phyloP scores from a whole-genome alignment of 2,113 vertebrate genomes.

The Protomyctophum bolini region DNA sequence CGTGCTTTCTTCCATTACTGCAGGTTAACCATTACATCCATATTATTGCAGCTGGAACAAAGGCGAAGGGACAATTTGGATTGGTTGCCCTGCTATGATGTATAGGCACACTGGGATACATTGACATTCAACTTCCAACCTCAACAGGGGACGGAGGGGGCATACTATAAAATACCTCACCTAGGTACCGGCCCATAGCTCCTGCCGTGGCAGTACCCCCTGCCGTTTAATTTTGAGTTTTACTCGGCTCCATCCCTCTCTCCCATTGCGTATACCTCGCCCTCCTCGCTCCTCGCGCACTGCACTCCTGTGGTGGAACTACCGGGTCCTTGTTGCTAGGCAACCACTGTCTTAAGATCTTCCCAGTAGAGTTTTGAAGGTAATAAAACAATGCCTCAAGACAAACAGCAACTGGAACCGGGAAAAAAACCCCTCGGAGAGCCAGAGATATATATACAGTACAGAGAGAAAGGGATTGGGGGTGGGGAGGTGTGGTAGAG shows the following conservation, averaged over 20 bases:
- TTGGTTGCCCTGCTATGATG: too few relatives aligned
- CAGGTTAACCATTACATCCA: too few relatives aligned
- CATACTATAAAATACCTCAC: slow-evolving; percentile 36
- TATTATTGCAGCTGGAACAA: too few relatives aligned
- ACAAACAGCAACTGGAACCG: slow-evolving; percentile 77
- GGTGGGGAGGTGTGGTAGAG: slow-evolving; percentile 13
- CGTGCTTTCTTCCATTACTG: too few relatives aligned
- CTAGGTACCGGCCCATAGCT: slow-evolving; percentile 45
- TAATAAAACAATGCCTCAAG: slow-evolving; percentile 85
- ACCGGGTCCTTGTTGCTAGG: slow-evolving; percentile 80
- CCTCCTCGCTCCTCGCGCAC: slow-evolving; percentile 34
- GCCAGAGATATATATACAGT: slow-evolving; percentile 1
- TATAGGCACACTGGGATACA: too few relatives aligned
- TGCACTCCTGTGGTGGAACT: slow-evolving; percentile 74
- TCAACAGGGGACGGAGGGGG: slow-evolving; percentile 47
- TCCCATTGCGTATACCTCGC: background rate
- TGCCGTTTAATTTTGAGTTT: slow-evolving; percentile 5
- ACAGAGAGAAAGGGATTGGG: background rate
- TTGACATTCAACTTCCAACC: background rate
- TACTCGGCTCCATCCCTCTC: background rate
- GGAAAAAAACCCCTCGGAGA: slow-evolving; percentile 55
- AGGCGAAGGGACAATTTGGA: too few relatives aligned
- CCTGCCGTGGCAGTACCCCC: slow-evolving; percentile 46
- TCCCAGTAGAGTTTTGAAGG: slow-evolving; percentile 78
- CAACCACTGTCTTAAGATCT: slow-evolving; percentile 79